Base-by-base conservation (phyloP, 1,140 invertebrate genomes). In the Penaeus indicus region DNA sequence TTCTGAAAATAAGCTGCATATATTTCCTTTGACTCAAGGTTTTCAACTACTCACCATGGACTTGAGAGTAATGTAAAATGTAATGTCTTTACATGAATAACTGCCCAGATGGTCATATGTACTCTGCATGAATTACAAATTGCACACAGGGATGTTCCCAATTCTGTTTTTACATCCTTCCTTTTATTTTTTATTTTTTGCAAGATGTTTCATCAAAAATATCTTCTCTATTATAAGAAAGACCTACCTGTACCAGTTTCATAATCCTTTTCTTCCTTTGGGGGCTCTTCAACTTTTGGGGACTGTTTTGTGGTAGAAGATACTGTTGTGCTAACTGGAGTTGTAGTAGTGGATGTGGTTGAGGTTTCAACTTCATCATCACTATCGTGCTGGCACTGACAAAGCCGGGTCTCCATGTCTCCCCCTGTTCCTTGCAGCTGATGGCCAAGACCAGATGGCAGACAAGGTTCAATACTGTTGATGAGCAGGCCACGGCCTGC, bases 391-490 rank as follows among this genome's bases (percentile, higher is more conserved):
- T 84, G 63, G 61, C 90, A 90, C 60, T 89, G 90, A 72, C 90
- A 90, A 38, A 81, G 85, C 11, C 90, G 86, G 42, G 77, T 88
- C 77, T 90, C 90, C 88, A 91, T 90, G 72, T 90, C 85, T 25
- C 84, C 84, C 13, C 64, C 78, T 32, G 85, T 82, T n/a, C 88
- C 88, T 63, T 89, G 85, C n/a, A 89, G 84, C 25, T 77, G 83
- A 22, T 84, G 89, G n/a, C 60, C 81, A 25, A 88, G 84, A 77
- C 78, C 72, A 63, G 80, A 79, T 63, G 84, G 84, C 32, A 91
- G 54, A 81, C 90, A 91, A 0, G 90, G 89, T n/a, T 91, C 89
- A 82, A 91, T 91, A 63, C 83, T 91, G 85, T 82, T 89, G 60
- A 91, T 79, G n/a, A 91, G 25, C 25, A 90, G 22, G 42, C 91